These are phyloP conservation scores for Eptatretus burgeri DNA, from an alignment of 2,113 vertebrate species.

Conservation along the genomic window DNA sequence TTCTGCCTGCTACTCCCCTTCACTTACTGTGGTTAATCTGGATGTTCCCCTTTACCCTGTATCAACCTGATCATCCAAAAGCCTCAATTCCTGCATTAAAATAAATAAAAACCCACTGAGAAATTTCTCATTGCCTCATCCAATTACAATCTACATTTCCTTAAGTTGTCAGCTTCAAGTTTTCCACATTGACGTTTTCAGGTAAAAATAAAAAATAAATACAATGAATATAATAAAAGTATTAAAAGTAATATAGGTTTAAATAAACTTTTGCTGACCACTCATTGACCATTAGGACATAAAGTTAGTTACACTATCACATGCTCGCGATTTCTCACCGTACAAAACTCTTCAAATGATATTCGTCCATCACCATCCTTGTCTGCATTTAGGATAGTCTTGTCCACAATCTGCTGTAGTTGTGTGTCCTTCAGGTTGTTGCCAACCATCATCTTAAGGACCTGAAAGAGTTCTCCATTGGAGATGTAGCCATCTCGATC, in stretches of 20 bases:
- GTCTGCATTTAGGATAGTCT: slow-evolving; percentile 4
- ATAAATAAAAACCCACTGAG: too few relatives aligned
- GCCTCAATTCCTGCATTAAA: too few relatives aligned
- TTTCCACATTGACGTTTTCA: too few relatives aligned
- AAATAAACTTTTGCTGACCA: background rate
- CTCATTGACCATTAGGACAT: background rate
- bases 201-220: background rate
- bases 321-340: background rate
- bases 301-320: background rate
- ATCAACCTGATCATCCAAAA: too few relatives aligned
- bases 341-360: slow-evolving; percentile 1
- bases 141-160: too few relatives aligned
- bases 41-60: too few relatives aligned
- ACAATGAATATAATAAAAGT: background rate
- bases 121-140: too few relatives aligned
- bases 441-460: slow-evolving; percentile 6
- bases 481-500: slow-evolving; percentile 3
- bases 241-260: background rate
- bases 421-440: slow-evolving; percentile 6
- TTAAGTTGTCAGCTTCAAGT: too few relatives aligned
- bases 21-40: too few relatives aligned
- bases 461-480: slow-evolving; percentile 2
- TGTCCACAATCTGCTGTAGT: slow-evolving; percentile 6
- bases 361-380: slow-evolving; percentile 6
- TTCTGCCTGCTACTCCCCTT: too few relatives aligned